Conservation (phyloP, 2,888 invertebrate genomes). For the Drosophila heteroneura region DNA sequence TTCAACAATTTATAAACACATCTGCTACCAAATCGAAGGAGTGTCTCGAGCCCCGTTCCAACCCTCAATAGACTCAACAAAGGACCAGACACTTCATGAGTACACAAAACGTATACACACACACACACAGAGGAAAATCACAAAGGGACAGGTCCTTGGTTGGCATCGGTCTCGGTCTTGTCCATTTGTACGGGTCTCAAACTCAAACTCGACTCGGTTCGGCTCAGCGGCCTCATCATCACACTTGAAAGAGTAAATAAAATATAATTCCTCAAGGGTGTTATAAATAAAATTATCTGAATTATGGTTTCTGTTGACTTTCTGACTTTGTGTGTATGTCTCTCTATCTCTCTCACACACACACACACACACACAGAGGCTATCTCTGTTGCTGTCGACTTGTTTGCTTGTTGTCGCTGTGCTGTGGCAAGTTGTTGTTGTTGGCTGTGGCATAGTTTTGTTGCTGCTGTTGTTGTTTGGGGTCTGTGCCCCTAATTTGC, state of each 20-base stretch:
- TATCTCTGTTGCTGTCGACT: slow-evolving; percentile 2
- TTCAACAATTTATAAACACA: slow-evolving; percentile 78
- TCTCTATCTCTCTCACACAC: not conserved
- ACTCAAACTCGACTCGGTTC: slow-evolving; percentile 13
- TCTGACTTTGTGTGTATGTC: slow-evolving; percentile 56
- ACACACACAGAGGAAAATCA: not conserved
- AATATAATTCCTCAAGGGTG: slow-evolving; percentile 82
- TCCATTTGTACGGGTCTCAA: slow-evolving; percentile 40
- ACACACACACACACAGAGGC: not conserved
- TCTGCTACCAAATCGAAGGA: slow-evolving; percentile 77
- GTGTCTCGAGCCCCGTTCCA: slow-evolving; percentile 61
- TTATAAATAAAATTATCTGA: slow-evolving; percentile 84
- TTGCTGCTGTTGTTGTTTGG: slow-evolving; percentile 32
- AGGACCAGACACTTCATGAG: slow-evolving; percentile 51
- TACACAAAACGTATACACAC: slow-evolving; percentile 10
- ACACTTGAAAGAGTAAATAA: slow-evolving; percentile 82
- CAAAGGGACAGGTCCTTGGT: slow-evolving; percentile 41
- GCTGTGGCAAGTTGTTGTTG: slow-evolving; percentile 31
- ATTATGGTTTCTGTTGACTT: slow-evolving; percentile 83
- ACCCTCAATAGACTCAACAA: slow-evolving; percentile 58
- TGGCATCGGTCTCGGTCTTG: slow-evolving; percentile 29
- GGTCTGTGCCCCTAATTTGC: slow-evolving; percentile 71
- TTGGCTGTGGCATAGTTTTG: slow-evolving; percentile 67
- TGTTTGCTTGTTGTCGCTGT: slow-evolving; percentile 23
- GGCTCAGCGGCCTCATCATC: slow-evolving; percentile 76